Conservation (phyloP, 2,888 invertebrate genomes). For the Diadegma fenestrale region DNA sequence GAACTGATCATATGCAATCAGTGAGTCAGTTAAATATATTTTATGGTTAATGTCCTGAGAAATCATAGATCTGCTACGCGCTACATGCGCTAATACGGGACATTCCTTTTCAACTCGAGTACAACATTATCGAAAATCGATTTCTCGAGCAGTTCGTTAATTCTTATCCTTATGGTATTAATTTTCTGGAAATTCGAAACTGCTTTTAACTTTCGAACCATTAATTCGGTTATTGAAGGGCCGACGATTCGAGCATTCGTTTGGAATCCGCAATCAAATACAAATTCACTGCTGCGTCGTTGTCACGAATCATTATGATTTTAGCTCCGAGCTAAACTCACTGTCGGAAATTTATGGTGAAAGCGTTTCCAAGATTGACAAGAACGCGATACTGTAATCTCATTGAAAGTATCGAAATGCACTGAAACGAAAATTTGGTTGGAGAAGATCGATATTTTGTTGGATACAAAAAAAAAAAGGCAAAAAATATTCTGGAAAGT, state of each 20-base stretch:
- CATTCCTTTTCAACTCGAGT: slow-evolving; percentile 10
- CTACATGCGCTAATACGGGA: background rate
- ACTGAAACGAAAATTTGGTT: too few species aligned
- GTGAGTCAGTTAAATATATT: slow-evolving; percentile 49
- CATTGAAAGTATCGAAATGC: slow-evolving; percentile 49
- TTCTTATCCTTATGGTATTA: background rate
- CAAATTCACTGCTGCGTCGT: background rate
- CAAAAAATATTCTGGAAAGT: too few species aligned
- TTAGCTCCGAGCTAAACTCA: too few species aligned
- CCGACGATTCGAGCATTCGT: background rate
- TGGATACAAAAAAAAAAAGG: too few species aligned
- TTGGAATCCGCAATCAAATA: background rate
- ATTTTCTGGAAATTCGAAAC: background rate
- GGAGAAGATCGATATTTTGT: too few species aligned
- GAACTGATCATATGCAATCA: slow-evolving; percentile 47
- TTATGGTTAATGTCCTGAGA: slow-evolving; percentile 31
- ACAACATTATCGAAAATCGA: slow-evolving; percentile 14
- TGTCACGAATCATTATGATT: background rate
- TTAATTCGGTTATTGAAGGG: background rate
- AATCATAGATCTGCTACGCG: slow-evolving; percentile 24
- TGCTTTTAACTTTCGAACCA: background rate
- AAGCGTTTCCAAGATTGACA: background rate
- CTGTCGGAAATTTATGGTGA: background rate
- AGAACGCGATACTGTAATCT: slow-evolving; percentile 29
- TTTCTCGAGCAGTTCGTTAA: background rate